Percentiles rank a stretch among this genome's conserved stretches.
phyloP scores from a whole-genome alignment of 2,888 invertebrate genomes.

The Synergus umbraculus region DNA sequence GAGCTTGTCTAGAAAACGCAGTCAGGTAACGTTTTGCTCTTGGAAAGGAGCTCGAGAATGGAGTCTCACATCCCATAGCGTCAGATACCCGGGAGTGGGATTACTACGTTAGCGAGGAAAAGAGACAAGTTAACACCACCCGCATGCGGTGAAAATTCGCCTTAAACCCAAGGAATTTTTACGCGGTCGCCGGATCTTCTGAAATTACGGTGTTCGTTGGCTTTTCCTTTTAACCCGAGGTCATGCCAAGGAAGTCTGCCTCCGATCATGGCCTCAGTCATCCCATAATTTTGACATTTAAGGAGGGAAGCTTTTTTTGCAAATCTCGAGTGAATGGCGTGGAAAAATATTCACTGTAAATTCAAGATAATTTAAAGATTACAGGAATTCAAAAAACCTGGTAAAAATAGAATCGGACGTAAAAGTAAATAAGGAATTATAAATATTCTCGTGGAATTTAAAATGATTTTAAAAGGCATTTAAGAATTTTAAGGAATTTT shows the following conservation, averaged over 20 bases:
- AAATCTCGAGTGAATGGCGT: not conserved
- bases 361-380: not conserved
- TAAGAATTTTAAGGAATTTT: too few relatives aligned
- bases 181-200: slow-evolving; percentile 51
- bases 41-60: slow-evolving; percentile 42
- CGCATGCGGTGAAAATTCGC: slow-evolving; percentile 52
- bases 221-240: slow-evolving; percentile 48
- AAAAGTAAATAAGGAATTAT: too few relatives aligned
- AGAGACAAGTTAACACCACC: slow-evolving; percentile 60
- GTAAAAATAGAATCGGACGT: too few relatives aligned
- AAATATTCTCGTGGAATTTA: too few relatives aligned
- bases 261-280: not conserved
- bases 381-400: too few relatives aligned
- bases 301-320: slow-evolving; percentile 12
- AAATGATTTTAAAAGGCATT: too few relatives aligned
- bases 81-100: slow-evolving; percentile 53
- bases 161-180: slow-evolving; percentile 57
- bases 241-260: not conserved
- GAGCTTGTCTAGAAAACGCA: slow-evolving; percentile 36
- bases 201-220: slow-evolving; percentile 50
- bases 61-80: slow-evolving; percentile 44
- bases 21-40: slow-evolving; percentile 34
- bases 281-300: slow-evolving; percentile 22
- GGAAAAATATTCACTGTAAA: not conserved
- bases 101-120: slow-evolving; percentile 55